phyloP scores from a whole-genome alignment of 1,140 invertebrate species.

The Aleiodes sp. region DNA sequence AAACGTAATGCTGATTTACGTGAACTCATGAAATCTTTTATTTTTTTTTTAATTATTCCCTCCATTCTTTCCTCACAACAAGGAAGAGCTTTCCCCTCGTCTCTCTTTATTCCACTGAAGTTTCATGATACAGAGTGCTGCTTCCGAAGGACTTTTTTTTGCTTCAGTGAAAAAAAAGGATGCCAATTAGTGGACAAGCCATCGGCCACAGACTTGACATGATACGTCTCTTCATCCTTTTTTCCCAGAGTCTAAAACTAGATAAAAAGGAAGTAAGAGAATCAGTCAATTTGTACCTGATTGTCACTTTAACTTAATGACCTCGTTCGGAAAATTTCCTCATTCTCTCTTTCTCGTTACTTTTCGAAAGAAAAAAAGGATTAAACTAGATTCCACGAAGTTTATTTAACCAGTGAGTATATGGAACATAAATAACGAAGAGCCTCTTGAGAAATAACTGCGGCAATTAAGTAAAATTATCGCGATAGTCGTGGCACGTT shows the following conservation, averaged over 20 bases:
- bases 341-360: constrained; percentile 1
- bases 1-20: too few species aligned
- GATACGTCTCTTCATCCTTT: constrained; percentile 13
- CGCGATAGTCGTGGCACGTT: constrained; percentile 20
- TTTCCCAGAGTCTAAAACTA: not conserved
- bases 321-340: constrained; percentile 18
- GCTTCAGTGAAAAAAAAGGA: not conserved
- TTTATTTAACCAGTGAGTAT: not conserved
- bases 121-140: not conserved
- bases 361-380: not conserved
- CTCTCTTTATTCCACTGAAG: too few species aligned
- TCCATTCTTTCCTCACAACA: too few species aligned
- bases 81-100: too few species aligned
- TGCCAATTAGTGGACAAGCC: constrained; percentile 36
- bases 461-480: constrained; percentile 33
- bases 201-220: constrained; percentile 24
- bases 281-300: constrained; percentile 34
- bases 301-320: too few species aligned
- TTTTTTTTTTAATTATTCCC: too few species aligned
- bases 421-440: constrained; percentile 27
- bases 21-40: too few species aligned
- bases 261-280: not conserved
- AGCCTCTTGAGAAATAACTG: not conserved
- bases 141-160: not conserved
- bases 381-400: not conserved